These are phyloP conservation scores for Aplodontia rufa DNA, from an alignment of 2,113 vertebrate species.

Conservation along the genomic window DNA sequence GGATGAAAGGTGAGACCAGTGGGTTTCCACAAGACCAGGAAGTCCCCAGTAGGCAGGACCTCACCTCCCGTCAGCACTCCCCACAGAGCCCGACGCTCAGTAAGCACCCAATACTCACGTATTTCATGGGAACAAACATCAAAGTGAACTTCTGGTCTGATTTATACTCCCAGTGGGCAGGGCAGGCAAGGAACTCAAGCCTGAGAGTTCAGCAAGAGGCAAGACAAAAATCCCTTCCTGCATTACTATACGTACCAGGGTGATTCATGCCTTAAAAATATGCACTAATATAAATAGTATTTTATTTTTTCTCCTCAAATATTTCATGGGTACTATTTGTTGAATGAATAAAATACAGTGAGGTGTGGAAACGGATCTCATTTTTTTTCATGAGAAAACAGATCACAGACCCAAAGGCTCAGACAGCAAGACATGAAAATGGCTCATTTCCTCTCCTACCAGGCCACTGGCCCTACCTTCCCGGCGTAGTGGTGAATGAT, in stretches of 20 bases:
- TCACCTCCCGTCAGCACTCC: background rate
- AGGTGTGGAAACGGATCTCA: background rate
- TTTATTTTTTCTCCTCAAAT: background rate
- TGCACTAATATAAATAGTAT: background rate
- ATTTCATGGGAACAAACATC: background rate
- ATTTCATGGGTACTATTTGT: background rate
- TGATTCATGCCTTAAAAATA: background rate
- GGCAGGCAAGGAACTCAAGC: background rate
- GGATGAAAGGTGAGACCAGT: background rate
- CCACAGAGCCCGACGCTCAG: background rate
- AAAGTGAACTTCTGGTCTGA: background rate
- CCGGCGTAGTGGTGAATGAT: slow-evolving; percentile 99
- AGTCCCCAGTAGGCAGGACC: background rate
- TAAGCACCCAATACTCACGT: background rate
- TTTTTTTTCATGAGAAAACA: background rate
- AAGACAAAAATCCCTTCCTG: background rate
- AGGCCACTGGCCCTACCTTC: slow-evolving; percentile 86
- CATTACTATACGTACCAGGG: background rate
- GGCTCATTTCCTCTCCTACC: background rate
- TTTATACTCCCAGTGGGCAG: background rate
- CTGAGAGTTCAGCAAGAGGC: background rate
- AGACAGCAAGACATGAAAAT: background rate
- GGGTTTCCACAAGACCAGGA: background rate
- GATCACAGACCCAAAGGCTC: background rate
- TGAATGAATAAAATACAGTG: background rate